Conservation (phyloP, 2,888 invertebrate genomes). For the Prosapia bicincta region DNA sequence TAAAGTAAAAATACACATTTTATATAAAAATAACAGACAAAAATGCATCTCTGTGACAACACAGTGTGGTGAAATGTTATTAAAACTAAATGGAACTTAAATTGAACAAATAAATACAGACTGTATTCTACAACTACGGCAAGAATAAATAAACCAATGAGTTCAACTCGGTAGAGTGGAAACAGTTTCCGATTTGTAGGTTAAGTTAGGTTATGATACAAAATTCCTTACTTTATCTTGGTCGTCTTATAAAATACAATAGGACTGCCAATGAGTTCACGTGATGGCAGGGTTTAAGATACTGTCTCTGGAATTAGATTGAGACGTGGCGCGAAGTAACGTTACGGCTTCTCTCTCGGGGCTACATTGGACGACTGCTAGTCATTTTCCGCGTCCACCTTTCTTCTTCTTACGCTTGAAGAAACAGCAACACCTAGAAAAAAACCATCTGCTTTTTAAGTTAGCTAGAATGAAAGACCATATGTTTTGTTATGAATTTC, state of each 20-base stretch:
- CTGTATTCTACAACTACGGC: background rate
- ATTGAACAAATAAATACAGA: background rate
- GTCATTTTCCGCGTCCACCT: slow-evolving; percentile 87
- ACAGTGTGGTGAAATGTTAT: background rate
- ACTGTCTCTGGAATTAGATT: slow-evolving; percentile 60
- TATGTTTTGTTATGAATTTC: no score
- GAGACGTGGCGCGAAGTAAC: slow-evolving; percentile 59
- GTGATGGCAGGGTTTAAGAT: slow-evolving; percentile 50
- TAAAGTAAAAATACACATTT: background rate
- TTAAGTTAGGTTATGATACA: background rate
- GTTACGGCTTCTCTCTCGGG: slow-evolving; percentile 62
- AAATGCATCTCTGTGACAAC: background rate
- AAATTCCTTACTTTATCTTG: background rate
- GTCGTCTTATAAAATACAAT: slow-evolving; percentile 2
- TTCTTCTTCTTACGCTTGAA: slow-evolving; percentile 99
- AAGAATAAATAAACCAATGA: background rate
- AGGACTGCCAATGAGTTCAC: slow-evolving; percentile 13
- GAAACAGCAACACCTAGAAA: slow-evolving; percentile 96
- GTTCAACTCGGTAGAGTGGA: background rate
- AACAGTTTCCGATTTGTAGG: background rate
- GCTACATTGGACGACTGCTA: slow-evolving; percentile 65
- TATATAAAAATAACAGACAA: background rate
- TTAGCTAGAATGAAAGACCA: background rate
- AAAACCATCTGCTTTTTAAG: slow-evolving; percentile 38
- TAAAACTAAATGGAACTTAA: background rate